Conservation (phyloP, 1,140 invertebrate species). For the Hypsibius dujardini region DNA sequence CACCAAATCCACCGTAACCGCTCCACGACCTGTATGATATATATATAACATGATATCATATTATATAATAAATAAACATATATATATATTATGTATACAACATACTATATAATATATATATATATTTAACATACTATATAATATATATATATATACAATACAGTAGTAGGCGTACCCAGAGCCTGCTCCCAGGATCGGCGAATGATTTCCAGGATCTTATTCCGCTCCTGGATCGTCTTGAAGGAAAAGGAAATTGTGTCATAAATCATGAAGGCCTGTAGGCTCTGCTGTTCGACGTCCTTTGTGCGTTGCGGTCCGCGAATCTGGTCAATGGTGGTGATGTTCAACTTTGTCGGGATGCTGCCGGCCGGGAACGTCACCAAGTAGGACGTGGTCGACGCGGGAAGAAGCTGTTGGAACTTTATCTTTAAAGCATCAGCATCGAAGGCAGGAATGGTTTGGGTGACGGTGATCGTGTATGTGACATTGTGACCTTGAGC, state of each 20-base stretch:
- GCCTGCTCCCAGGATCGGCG: not conserved
- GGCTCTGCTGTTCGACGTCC: not conserved
- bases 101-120: no score
- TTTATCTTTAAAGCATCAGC: not conserved
- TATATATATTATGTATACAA: no score
- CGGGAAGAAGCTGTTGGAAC: not conserved
- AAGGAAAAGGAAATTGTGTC: not conserved
- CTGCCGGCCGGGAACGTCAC: not conserved
- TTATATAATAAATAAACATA: no score
- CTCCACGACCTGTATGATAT: no score
- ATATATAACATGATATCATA: no score
- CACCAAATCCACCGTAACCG: not conserved
- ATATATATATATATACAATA: no score
- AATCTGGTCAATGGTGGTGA: conserved; percentile 5
- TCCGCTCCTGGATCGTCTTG: not conserved
- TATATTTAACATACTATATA: no score
- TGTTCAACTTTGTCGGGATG: not conserved
- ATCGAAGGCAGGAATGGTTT: not conserved
- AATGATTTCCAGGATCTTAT: not conserved
- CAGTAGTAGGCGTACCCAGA: not conserved
- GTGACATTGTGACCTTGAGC: not conserved
- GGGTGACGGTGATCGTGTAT: not conserved
- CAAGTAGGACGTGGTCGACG: not conserved
- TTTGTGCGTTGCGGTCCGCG: not conserved
- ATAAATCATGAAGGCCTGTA: not conserved